Evolutionary conservation across 2,888 invertebrate genomes (phyloP).

Genomic region (Sipha maydis): DNA sequence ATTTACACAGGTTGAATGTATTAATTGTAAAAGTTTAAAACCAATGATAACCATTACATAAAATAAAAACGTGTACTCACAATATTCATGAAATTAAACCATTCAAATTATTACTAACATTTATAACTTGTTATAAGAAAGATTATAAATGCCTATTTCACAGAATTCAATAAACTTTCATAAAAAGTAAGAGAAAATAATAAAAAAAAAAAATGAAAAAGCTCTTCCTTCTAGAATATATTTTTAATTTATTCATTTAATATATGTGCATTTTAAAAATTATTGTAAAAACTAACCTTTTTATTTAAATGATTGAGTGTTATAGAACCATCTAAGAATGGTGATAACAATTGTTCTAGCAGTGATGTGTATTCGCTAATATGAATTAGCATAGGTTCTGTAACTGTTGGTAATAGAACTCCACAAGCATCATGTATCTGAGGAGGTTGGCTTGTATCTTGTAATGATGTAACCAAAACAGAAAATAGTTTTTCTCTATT

Average conservation of each 20-base stretch:
- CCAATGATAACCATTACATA: too few species aligned
- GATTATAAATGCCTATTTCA: too few species aligned
- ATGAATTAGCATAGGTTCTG: conserved; percentile 57
- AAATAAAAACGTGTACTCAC: too few species aligned
- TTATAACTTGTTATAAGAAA: too few species aligned
- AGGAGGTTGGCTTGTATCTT: conserved; percentile 56
- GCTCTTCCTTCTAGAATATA: too few species aligned
- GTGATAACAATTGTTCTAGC: conserved; percentile 53
- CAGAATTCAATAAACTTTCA: too few species aligned
- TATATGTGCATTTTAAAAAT: too few species aligned
- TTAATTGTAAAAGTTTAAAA: background rate
- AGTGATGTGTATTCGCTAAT: conserved; percentile 49
- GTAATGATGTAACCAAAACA: conserved; percentile 52
- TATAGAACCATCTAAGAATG: conserved; percentile 57
- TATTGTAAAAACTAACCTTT: conserved; percentile 8
- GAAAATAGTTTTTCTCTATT: conserved; percentile 59
- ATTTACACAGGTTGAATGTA: background rate
- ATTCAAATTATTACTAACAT: too few species aligned
- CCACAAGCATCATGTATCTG: conserved; percentile 60
- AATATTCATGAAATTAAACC: too few species aligned
- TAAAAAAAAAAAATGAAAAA: too few species aligned
- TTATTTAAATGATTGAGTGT: conserved; percentile 57
- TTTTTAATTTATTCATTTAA: too few species aligned
- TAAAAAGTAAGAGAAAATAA: too few species aligned
- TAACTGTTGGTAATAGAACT: conserved; percentile 51